Percentiles rank a stretch among this genome's conserved stretches.
Evolutionary conservation across 1,140 invertebrate genomes (phyloP).

Genomic region (Rhopalosiphum maidis): DNA sequence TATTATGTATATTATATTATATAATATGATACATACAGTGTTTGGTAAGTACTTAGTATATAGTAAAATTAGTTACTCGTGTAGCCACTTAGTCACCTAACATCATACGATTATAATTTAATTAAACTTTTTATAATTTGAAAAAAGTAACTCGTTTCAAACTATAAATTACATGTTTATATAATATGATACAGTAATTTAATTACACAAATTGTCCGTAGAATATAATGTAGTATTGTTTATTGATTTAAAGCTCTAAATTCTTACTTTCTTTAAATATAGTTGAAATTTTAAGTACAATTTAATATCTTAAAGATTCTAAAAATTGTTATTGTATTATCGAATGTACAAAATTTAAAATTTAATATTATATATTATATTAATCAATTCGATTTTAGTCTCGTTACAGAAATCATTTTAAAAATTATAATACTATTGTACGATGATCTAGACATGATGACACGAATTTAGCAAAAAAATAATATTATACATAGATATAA

Average conservation of each 20-base stretch:
- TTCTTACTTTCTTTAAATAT: background rate
- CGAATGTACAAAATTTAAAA: background rate
- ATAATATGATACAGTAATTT: background rate
- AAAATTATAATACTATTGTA: background rate
- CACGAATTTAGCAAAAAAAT: background rate
- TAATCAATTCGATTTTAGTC: background rate
- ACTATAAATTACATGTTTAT: background rate
- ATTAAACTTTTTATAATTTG: background rate
- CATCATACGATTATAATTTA: background rate
- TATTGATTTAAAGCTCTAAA: background rate
- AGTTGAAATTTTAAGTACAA: background rate
- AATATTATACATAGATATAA: background rate
- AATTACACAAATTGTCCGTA: background rate
- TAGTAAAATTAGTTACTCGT: background rate
- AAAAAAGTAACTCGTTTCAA: background rate
- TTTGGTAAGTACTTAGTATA: background rate
- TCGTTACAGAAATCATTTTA: background rate
- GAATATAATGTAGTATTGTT: background rate
- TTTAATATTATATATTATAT: too few relatives aligned
- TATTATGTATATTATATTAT: background rate
- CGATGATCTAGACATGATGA: background rate
- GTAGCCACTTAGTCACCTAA: background rate
- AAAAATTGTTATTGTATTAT: background rate
- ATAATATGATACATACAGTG: background rate
- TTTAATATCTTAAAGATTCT: background rate